phyloP scores from a whole-genome alignment of 2,888 invertebrate genomes.

The Imbricaverruca yamaguchii region DNA sequence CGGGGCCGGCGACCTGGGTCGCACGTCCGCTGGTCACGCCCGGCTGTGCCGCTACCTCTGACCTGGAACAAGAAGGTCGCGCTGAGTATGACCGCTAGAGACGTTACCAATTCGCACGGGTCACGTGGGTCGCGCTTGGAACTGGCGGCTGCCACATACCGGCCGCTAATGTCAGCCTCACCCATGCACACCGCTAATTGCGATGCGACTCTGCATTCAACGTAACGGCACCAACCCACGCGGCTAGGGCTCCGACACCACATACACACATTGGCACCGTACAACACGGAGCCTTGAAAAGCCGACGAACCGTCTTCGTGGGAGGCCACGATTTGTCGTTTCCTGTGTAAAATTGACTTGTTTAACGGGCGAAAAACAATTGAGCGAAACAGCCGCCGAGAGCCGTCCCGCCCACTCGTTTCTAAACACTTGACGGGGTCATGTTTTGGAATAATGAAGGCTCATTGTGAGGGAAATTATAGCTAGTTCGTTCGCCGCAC shows the following conservation, averaged over 20 bases:
- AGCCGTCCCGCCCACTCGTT: not conserved
- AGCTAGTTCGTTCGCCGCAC: not conserved
- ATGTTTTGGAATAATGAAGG: not conserved
- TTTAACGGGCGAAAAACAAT: not conserved
- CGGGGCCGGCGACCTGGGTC: not conserved
- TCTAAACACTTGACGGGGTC: not conserved
- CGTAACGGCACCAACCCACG: not conserved
- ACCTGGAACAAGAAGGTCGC: conserved; percentile 11
- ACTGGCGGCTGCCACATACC: no score
- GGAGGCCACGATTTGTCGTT: not conserved
- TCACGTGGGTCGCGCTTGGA: not conserved
- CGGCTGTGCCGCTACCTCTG: not conserved
- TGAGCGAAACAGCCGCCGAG: not conserved
- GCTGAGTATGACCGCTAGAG: not conserved
- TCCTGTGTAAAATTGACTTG: not conserved
- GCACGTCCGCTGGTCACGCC: not conserved
- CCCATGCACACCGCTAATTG: no score
- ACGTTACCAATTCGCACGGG: not conserved
- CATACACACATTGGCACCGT: not conserved
- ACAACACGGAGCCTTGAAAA: not conserved
- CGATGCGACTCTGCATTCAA: no score
- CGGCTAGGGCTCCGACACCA: not conserved
- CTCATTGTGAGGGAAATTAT: not conserved
- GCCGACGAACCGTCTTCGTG: not conserved
- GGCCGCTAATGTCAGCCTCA: no score